phyloP scores from a whole-genome alignment of 2,113 vertebrate species.

The Prinia subflava region DNA sequence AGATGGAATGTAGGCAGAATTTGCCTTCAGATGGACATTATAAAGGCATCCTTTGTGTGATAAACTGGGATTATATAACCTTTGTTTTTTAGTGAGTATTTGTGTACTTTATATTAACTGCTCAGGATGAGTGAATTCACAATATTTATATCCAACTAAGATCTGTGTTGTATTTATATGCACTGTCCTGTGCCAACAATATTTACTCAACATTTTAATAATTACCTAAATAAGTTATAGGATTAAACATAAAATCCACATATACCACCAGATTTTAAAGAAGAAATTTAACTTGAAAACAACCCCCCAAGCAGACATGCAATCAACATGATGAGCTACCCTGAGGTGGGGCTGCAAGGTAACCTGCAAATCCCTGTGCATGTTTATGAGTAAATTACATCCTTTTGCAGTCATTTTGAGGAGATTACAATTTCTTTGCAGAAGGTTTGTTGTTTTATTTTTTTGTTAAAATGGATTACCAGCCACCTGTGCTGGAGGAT shows the following conservation, averaged over 20 bases:
- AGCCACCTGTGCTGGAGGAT: background rate
- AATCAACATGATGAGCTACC: background rate
- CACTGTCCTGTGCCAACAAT: background rate
- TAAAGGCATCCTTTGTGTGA: background rate
- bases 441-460: background rate
- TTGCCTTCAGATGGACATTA: background rate
- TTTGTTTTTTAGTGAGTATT: background rate
- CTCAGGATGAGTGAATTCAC: background rate
- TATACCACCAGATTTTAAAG: background rate
- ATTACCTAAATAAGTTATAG: background rate
- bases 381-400: background rate
- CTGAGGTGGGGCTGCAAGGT: background rate
- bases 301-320: background rate
- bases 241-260: background rate
- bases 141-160: background rate
- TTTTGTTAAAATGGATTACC: background rate
- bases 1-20: background rate
- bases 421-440: background rate
- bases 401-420: background rate
- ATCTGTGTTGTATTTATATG: background rate
- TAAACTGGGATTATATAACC: background rate
- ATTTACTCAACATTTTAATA: background rate
- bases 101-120: background rate
- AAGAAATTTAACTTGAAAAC: background rate
- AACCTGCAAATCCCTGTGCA: background rate